These are phyloP conservation scores for Drosophila lacteicornis DNA, from an alignment of 1,140 invertebrate genomes.

Conservation along the genomic window DNA sequence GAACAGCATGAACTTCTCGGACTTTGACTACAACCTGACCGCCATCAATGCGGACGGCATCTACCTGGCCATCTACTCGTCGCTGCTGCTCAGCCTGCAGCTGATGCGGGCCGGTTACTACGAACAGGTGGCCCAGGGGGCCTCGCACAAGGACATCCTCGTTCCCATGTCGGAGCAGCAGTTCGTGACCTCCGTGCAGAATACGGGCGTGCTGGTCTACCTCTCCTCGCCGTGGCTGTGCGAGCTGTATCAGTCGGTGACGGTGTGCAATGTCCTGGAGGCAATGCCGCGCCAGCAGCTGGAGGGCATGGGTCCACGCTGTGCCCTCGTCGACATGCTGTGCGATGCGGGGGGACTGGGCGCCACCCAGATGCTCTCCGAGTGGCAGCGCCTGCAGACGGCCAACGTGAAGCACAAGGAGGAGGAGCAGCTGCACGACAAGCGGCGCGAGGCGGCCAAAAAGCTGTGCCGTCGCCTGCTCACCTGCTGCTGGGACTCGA, in stretches of 20 bases:
- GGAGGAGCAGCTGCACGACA: constrained; percentile 86
- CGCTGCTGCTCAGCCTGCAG: constrained; percentile 93
- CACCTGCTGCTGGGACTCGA: constrained; percentile 95
- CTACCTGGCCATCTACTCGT: constrained; percentile 95
- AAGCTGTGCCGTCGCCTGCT: constrained; percentile 89
- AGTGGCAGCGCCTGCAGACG: constrained; percentile 92
- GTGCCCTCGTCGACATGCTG: constrained; percentile 83
- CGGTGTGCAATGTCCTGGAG: constrained; percentile 91
- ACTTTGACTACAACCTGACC: constrained; percentile 87
- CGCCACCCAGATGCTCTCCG: constrained; percentile 92
- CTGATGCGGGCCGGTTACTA: constrained; percentile 92
- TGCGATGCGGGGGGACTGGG: constrained; percentile 93
- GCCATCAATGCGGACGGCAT: constrained; percentile 98
- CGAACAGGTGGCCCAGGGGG: constrained; percentile 84
- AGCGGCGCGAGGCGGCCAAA: constrained; percentile 88
- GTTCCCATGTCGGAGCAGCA: constrained; percentile 90
- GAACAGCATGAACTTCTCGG: constrained; percentile 86
- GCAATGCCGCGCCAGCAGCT: constrained; percentile 67
- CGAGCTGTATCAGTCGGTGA: constrained; percentile 94
- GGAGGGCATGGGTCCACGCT: constrained; percentile 63
- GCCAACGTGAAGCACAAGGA: constrained; percentile 88
- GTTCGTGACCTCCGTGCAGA: constrained; percentile 96
- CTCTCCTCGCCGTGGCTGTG: constrained; percentile 96
- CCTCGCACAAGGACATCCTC: constrained; percentile 83
- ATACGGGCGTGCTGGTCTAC: constrained; percentile 95